Evolutionary conservation across 1,140 invertebrate genomes (phyloP), one percentile per base, ranked within the genome.

Genomic region (Bombus vancouverensis): DNA sequence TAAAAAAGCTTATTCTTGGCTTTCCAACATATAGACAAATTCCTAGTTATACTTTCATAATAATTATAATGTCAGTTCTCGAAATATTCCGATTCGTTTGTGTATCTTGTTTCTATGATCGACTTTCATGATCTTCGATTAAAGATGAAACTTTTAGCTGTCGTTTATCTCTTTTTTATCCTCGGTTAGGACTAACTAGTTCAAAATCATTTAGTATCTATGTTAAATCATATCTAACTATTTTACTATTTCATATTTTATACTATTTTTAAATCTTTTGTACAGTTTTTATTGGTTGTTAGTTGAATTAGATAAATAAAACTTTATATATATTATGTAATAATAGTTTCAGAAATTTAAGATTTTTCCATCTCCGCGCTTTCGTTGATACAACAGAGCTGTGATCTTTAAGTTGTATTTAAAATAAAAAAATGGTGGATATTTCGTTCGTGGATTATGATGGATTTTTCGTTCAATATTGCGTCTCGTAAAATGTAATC

Each of bases 11-110:
- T 25, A 4, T 32, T 8, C 15, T 1, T 25, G 28, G 5, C 39
- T 39, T 32, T 53, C n/a, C 37, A n/a, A 22, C 13, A 5, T 47
- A 12, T 44, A 59, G 66, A 5, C 53, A 37, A 18, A 53, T 22
- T 53, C 22, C 22, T 53, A 53, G 1, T 53, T 8, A 53, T 22
- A 53, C 47, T 22, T 53, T 53, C 47, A 53, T 53, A 53, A 3
- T 47, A 25, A 32, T 10, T 37, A 18, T 37, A 4, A n/a, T 25
- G 53, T 22, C 70, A 68, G 53, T 53, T 53, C 10, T 32, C 73
- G 70, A 71, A 65, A 25, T n/a, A 47, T 74, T 75, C 57, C 70
- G 25, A 83, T n/a, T 59, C 32, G 6, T 47, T 70, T 57, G 10
- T 39, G 28, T 59, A 39, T 22, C 53, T 28, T 15, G 1, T 34